A percentile compares a stretch with the other conserved stretches of the same genome.
Conservation (phyloP, 2,888 invertebrate genomes). For the Caenorhabditis becei region DNA sequence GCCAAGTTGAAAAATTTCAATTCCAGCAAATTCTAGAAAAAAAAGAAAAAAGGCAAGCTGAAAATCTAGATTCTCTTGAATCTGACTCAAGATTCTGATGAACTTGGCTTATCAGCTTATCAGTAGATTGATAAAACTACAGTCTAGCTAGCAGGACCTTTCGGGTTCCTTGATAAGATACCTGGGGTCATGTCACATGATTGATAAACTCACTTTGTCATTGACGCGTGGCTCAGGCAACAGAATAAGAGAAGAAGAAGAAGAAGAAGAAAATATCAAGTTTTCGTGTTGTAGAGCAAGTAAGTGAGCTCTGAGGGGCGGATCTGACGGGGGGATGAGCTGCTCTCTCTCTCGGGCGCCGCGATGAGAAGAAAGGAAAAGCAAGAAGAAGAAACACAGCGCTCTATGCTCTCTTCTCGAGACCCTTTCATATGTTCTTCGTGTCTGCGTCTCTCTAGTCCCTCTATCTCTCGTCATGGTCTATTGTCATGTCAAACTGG, state of each 20-base stretch:
- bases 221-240: conserved; percentile 12
- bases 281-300: conserved; percentile 8
- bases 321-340: conserved; percentile 10
- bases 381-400: conserved; percentile 8
- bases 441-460: conserved; percentile 17
- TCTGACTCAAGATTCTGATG: no score
- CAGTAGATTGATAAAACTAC: no score
- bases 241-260: neutral
- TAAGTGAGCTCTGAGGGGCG: conserved; percentile 14
- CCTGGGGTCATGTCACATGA: neutral
- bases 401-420: neutral
- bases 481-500: conserved; percentile 21
- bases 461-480: neutral
- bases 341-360: neutral
- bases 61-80: no score
- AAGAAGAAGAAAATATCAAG: conserved; percentile 19
- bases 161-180: neutral
- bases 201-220: conserved; percentile 52
- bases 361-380: neutral
- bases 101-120: no score
- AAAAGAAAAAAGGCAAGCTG: no score
- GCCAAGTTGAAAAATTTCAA: no score
- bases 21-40: no score
- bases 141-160: no score
- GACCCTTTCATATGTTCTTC: conserved; percentile 14